phyloP scores from a whole-genome alignment of 2,888 invertebrate genomes.

The Creontiades dilutus region DNA sequence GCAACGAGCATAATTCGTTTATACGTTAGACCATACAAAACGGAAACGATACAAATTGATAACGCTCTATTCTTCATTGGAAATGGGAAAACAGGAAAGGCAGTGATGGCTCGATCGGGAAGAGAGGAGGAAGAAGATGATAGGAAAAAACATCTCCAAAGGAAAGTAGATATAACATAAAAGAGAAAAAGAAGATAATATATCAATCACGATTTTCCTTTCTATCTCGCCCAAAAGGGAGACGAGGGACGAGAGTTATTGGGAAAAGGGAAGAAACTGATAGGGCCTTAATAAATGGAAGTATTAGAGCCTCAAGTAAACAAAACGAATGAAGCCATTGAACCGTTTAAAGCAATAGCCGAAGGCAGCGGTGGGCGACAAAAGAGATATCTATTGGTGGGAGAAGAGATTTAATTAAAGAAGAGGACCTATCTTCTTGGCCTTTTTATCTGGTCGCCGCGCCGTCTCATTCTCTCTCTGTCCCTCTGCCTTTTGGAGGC shows the following conservation, averaged over 20 bases:
- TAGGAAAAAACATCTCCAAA: conserved; percentile 49
- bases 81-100: no score
- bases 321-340: conserved; percentile 72
- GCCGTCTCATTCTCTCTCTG: background rate
- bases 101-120: no score
- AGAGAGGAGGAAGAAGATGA: conserved; percentile 24
- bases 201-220: conserved; percentile 71
- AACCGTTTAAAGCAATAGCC: conserved; percentile 73
- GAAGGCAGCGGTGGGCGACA: conserved; percentile 68
- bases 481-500: conserved; percentile 14
- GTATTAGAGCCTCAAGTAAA: conserved; percentile 72
- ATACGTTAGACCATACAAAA: no score
- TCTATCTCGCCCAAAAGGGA: conserved; percentile 37
- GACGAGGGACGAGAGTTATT: conserved; percentile 55
- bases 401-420: conserved; percentile 74
- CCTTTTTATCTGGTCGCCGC: conserved; percentile 28
- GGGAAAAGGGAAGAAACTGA: conserved; percentile 69
- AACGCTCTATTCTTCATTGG: no score
- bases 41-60: no score
- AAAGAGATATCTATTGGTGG: conserved; percentile 74
- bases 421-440: conserved; percentile 53
- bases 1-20: no score
- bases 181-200: conserved; percentile 69
- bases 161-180: conserved; percentile 53
- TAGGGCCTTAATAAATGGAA: conserved; percentile 73